Base-by-base conservation (phyloP, 1,140 invertebrate species). In the Euglossa dilemma region DNA sequence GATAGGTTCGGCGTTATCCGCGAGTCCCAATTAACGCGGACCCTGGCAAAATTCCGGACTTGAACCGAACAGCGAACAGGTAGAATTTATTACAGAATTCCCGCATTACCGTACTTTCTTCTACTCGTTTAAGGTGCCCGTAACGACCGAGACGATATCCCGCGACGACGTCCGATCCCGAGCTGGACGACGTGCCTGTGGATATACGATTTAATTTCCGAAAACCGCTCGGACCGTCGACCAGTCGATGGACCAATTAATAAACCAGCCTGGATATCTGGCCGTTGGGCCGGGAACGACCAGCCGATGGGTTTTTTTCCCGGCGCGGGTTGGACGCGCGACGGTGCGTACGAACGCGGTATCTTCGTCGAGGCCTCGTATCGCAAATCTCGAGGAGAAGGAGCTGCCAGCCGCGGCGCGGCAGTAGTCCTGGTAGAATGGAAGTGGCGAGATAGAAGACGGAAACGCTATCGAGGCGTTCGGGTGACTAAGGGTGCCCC, bases 331-430 rank as follows among this genome's bases (percentile, higher is more conserved):
- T 25, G 80, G 45, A 23, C 36, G n/a, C 56, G 77, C 47, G 14
- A 80, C 71, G 72, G 71, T 67, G 80, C 71, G 70, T 74, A 81
- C 79, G 79, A 74, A 75, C 66, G 71, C 23, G 50, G 57, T 81
- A 75, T 75, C 71, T 18, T 59, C 54, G 61, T n/a, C n/a, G 59
- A 73, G 20, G 43, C 61, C 71, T 75, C 72, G 72, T 79, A 80
- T 88, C 86, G 79, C 87, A 88, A 89, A 88, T 88, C 86, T 88
- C 76, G 45, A 7, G 7, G 47, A 25, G 74, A 88, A 88, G 84
- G 70, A 79, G 78, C 25, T 78, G 87, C 66, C 83, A 74, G 75
- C 45, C 71, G 61, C 84, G 59, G 72, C 47, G 64, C 82, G 52
- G 36, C 28, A 50, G 66, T 52, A 45, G 74, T 78, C 76, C 61